Evolutionary conservation across 2,113 vertebrate species (phyloP), one percentile per base, ranked within the genome.

Genomic region (Podarcis cretensis): DNA sequence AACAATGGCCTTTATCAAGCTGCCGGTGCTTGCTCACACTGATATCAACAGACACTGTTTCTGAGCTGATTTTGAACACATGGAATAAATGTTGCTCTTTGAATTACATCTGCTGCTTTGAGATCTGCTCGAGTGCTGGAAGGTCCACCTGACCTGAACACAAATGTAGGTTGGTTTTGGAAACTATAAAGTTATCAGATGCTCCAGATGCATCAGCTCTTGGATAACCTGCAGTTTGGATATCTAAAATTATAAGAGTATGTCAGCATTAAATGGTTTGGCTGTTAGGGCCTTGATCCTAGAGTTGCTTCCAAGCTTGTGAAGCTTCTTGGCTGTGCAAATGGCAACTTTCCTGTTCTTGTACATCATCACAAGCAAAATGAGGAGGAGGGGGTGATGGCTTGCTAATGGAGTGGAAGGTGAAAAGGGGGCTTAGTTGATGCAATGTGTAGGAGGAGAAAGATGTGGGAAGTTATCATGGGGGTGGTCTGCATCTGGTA

Each of bases 1-100:
- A 90, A 94, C 84, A 91, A 85, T 91, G 87, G 76, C 84, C 93
- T 94, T 94, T 93, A 91, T 86, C 84, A 93, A 95, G 91, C 81
- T 65, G 83, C 84, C 93, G 86, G 18, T 92, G 90, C 23, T 57
- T 78, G 40, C 86, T 93, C 92, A 86, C 82, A 74, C 32, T 54
- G 43, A 91, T 73, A 80, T 81, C 86, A 57, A 80, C 59, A 57
- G 35, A 94, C 73, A 66, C 48, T 0, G 2, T 82, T 66, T 84
- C 23, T 43, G 23, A 0, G 4, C 81, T 74, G 68, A 76, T 92
- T 93, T 92, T 86, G 88, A 87, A 92, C 85, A 93, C 94, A 20
- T 87, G 32, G 84, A 86, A 84, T 68, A 89, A 89, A 91, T 63
- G 78, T 83, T 92, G 66, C 59, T 90, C 76, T 40, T 86, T 90